Conservation (phyloP, 2,888 invertebrate genomes). For the Pyrrhia umbra region DNA sequence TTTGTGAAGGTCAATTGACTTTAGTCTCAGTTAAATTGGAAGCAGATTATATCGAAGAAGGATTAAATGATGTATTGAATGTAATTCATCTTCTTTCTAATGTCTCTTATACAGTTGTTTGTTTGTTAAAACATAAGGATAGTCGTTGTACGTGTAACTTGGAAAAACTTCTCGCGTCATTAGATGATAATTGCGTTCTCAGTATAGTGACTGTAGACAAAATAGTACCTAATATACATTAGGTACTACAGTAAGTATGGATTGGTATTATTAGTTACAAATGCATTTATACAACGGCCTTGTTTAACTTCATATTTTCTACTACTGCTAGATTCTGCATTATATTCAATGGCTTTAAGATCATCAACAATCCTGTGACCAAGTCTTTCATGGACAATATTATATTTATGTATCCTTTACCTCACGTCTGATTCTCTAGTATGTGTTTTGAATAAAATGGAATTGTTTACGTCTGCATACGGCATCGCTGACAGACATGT, state of each 20-base stretch:
- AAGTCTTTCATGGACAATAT: conserved; percentile 36
- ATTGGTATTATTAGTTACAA: conserved; percentile 3
- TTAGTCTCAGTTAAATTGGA: background rate
- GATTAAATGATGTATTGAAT: background rate
- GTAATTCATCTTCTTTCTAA: background rate
- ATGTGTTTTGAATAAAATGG: too few species aligned
- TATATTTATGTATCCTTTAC: conserved; percentile 18
- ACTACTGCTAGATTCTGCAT: conserved; percentile 3
- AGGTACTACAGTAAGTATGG: conserved; percentile 18
- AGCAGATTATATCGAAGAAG: background rate
- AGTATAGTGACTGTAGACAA: conserved; percentile 16
- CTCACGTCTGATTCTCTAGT: too few species aligned
- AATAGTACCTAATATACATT: conserved; percentile 26
- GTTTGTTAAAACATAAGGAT: conserved; percentile 45
- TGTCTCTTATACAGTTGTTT: conserved; percentile 18
- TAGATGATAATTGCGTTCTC: conserved; percentile 34
- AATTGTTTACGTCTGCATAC: too few species aligned
- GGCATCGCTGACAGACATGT: too few species aligned
- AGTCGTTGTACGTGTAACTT: conserved; percentile 34
- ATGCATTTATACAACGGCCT: background rate
- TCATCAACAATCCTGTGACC: conserved; percentile 2
- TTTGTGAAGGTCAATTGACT: conserved; percentile 11
- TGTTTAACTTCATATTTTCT: conserved; percentile 18
- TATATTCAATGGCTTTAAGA: background rate
- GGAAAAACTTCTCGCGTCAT: conserved; percentile 51